These are phyloP conservation scores for Ectropis grisescens DNA, from an alignment of 1,140 invertebrate genomes.

Conservation along the genomic window DNA sequence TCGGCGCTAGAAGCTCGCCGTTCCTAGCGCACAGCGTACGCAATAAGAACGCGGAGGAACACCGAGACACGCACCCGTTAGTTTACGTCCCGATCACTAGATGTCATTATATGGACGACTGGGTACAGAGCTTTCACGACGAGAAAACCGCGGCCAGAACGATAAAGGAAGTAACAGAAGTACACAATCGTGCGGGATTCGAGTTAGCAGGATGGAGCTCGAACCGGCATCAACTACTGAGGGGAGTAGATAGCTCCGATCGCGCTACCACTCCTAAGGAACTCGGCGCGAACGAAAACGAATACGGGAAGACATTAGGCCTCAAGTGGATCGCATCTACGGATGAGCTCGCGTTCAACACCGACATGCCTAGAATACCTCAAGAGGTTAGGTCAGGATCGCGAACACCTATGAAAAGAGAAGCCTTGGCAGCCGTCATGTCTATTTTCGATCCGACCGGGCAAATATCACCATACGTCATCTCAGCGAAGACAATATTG, in stretches of 20 bases:
- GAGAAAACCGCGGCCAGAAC: neutral
- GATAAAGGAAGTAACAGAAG: neutral
- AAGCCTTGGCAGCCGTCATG: conserved; percentile 21
- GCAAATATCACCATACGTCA: conserved; percentile 4
- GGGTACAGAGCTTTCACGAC: conserved; percentile 2
- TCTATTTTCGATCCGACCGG: conserved; percentile 22
- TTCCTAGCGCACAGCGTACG: no score
- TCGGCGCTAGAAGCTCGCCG: conserved; percentile 30
- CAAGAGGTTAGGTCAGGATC: neutral
- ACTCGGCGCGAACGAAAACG: neutral
- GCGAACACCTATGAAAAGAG: conserved; percentile 18
- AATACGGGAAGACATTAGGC: conserved; percentile 4
- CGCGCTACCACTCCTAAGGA: neutral
- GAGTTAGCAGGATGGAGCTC: neutral
- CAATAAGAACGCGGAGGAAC: conserved; percentile 19
- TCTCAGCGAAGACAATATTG: conserved; percentile 9
- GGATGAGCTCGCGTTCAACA: conserved; percentile 6
- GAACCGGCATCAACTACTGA: neutral
- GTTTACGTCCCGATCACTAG: conserved; percentile 16
- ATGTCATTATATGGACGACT: conserved; percentile 37
- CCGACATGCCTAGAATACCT: neutral
- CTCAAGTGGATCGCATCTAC: conserved; percentile 1
- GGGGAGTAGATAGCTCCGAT: neutral
- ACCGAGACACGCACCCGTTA: conserved; percentile 21
- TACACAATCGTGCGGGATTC: no score